Conservation (phyloP, 1,140 invertebrate genomes). For the Papilio dardanus region DNA sequence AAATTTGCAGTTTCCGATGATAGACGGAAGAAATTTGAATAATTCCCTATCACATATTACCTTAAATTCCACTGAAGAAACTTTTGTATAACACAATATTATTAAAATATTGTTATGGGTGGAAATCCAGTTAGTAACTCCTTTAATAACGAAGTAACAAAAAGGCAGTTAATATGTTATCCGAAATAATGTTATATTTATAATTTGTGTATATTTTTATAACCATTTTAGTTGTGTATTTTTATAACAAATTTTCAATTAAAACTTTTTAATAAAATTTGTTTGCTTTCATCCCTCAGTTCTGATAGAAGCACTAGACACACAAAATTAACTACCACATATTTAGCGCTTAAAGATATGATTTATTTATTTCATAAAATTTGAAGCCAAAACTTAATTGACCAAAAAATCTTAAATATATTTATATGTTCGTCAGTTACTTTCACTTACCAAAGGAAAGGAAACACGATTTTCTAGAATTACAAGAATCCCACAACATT, state of each 20-base stretch:
- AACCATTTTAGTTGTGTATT: not conserved
- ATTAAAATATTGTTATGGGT: no score
- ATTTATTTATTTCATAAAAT: not conserved
- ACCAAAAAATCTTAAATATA: not conserved
- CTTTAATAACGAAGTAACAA: not conserved
- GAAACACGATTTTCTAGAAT: not conserved
- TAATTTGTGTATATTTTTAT: conserved; percentile 23
- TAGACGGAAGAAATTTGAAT: conserved; percentile 56
- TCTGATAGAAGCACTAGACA: no score
- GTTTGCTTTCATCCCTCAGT: not conserved
- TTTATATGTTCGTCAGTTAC: not conserved
- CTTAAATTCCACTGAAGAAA: not conserved
- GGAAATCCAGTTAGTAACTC: not conserved
- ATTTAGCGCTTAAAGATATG: no score
- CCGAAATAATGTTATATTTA: not conserved
- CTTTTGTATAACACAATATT: not conserved
- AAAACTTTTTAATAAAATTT: not conserved
- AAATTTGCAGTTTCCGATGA: conserved; percentile 80
- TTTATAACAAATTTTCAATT: not conserved
- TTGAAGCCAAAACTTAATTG: not conserved
- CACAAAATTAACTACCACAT: no score
- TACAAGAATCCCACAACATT: not conserved
- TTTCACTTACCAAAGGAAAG: not conserved
- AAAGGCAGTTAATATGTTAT: not conserved
- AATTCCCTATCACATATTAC: not conserved